phyloP scores from a whole-genome alignment of 2,113 vertebrate genomes.

The Percopsis transmontana region DNA sequence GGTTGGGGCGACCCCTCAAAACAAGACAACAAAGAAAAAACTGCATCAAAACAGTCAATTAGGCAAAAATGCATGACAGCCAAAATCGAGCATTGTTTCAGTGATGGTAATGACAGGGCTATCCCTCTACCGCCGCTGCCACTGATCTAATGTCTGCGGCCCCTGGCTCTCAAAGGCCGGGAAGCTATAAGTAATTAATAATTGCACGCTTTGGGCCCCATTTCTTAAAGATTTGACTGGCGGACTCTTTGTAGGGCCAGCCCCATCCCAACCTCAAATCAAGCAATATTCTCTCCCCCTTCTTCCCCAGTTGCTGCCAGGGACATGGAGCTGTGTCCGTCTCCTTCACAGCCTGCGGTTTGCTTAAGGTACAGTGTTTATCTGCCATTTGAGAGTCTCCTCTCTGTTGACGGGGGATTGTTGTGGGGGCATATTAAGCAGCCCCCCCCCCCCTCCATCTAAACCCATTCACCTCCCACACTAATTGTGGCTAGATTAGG shows the following conservation, averaged over 20 bases:
- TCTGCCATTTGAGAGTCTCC: conserved; percentile 32
- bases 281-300: conserved; percentile 37
- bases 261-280: conserved; percentile 33
- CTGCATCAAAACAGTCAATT: conserved; percentile 79
- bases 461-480: conserved; percentile 51
- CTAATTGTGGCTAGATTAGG: conserved; percentile 40
- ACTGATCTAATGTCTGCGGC: conserved; percentile 66
- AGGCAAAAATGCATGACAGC: conserved; percentile 80
- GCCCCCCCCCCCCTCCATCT: conserved; percentile 30
- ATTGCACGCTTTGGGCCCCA: conserved; percentile 59
- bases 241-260: conserved; percentile 53
- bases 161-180: conserved; percentile 60
- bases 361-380: conserved; percentile 50
- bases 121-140: conserved; percentile 55
- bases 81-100: conserved; percentile 76
- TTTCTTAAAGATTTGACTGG: conserved; percentile 37
- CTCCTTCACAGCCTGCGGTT: conserved; percentile 19
- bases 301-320: background rate
- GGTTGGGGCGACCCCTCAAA: conserved; percentile 49
- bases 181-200: conserved; percentile 74
- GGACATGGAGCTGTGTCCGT: conserved; percentile 1
- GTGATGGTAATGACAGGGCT: conserved; percentile 71
- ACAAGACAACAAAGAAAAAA: conserved; percentile 50
- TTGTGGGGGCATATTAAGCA: conserved; percentile 13
- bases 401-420: conserved; percentile 31